Evolutionary conservation across 2,888 invertebrate genomes (phyloP), one percentile per base, ranked within the genome.

Genomic region (Megastigmus dorsalis): DNA sequence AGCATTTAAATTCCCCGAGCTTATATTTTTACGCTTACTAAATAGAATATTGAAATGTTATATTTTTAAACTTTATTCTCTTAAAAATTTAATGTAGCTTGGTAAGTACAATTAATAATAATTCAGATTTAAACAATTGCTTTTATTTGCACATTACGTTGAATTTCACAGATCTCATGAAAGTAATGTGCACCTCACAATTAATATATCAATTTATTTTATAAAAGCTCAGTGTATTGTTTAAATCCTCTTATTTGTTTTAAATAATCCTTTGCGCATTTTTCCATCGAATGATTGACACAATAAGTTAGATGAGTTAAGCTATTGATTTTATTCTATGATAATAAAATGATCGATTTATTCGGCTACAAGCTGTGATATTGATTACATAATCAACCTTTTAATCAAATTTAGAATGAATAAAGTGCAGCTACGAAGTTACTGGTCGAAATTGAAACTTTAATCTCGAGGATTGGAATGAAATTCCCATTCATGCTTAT

Each of bases 381-480:
- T 63, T 30, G n/a, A 43, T 43, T 43, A 43, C 36, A 18, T 28
- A 60, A 28, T 45, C 26, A 48, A 38, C 20, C 26, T 30, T 20
- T 45, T 18, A n/a, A 33, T 28, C 28, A 45, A 60, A 33, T 52
- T 36, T 26, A 65, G 52, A 41, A 50, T 48, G 33, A 45, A 62
- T 62, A 45, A 28, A 18, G 36, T 2, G 9, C 1, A 3, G 28
- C 36, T n/a, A n/a, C 9, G 5, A 36, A n/a, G 15, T 10, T 26
- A 33, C n/a, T 3, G 26, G 6, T 41, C 9, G 54, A 41, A 65
- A 30, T 54, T 54, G 30, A 54, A 65, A 65, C 41, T 65, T 41
- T 54, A 54, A 65, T 65, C 18, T 65, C 54, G 30, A 6, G 41
- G 18, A 38, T 65, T 41, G 20, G 41, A 65, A 52, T 65, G 13